phyloP scores from a whole-genome alignment of 2,113 vertebrate genomes.

The Dissostichus mawsoni region DNA sequence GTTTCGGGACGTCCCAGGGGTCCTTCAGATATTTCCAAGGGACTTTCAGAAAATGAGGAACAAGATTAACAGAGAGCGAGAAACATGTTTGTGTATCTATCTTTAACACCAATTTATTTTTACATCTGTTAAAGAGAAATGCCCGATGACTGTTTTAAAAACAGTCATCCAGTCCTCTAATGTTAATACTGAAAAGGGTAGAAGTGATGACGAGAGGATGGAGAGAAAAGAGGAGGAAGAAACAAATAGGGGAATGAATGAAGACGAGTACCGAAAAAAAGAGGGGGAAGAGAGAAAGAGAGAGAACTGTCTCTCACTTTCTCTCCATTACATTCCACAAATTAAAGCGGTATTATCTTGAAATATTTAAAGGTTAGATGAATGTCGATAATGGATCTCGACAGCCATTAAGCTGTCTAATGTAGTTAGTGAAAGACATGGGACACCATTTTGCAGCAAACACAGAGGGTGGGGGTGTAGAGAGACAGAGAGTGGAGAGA shows the following conservation, averaged over 20 bases:
- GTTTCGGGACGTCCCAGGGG: conserved; percentile 33
- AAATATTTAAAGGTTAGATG: conserved; percentile 98
- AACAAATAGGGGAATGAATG: too few relatives aligned
- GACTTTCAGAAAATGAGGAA: conserved; percentile 54
- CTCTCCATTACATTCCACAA: conserved; percentile 90
- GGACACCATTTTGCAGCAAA: conserved; percentile 89
- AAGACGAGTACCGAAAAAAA: too few relatives aligned
- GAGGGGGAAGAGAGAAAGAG: conserved; percentile 51
- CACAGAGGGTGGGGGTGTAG: conserved; percentile 2
- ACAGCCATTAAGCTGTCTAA: conserved; percentile 94
- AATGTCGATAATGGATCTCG: conserved; percentile 94
- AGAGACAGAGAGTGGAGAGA: conserved; percentile 3
- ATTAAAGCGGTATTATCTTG: conserved; percentile 94
- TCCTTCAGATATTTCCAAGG: conserved; percentile 29
- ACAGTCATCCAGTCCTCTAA: background rate
- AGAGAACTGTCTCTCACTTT: conserved; percentile 7
- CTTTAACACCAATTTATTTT: conserved; percentile 2
- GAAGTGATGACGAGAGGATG: background rate
- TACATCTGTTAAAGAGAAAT: too few relatives aligned
- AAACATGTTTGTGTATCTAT: background rate
- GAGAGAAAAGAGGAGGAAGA: background rate
- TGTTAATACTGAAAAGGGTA: background rate
- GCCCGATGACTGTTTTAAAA: background rate
- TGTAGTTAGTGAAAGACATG: conserved; percentile 91
- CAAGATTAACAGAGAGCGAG: conserved; percentile 10